Percentiles rank a stretch among this genome's conserved stretches.
Evolutionary conservation across 2,113 vertebrate genomes (phyloP).

Genomic region (Epinephelus moara): DNA sequence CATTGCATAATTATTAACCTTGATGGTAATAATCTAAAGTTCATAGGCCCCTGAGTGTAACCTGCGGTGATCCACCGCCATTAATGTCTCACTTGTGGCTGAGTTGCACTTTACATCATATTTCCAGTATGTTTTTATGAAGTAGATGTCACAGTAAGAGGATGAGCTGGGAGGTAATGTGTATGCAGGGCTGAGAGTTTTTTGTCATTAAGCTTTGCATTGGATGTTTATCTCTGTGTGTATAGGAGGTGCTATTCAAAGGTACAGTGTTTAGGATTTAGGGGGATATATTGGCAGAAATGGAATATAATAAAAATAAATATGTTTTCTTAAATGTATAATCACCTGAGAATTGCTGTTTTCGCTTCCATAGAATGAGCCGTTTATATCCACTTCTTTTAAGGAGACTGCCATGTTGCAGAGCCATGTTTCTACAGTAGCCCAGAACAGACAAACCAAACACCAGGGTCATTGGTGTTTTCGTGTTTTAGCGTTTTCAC

Average conservation of each 20-base stretch:
- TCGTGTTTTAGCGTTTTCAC: too few species aligned
- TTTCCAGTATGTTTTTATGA: slow-evolving; percentile 22
- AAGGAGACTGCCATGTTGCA: too few species aligned
- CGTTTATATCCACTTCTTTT: too few species aligned
- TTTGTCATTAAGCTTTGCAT: slow-evolving; percentile 28
- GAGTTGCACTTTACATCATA: slow-evolving; percentile 1
- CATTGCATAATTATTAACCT: slow-evolving; percentile 44
- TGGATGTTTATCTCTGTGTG: neutral
- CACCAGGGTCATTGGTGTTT: too few species aligned
- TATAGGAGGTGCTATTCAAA: slow-evolving; percentile 26
- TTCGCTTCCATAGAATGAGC: too few species aligned
- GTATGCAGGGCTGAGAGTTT: neutral
- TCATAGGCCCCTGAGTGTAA: slow-evolving; percentile 28
- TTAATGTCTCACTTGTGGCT: slow-evolving; percentile 39
- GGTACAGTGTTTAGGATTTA: too few species aligned
- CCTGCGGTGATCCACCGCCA: slow-evolving; percentile 28
- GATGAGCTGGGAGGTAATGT: neutral
- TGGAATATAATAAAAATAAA: too few species aligned
- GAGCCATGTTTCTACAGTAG: too few species aligned
- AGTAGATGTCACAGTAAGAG: slow-evolving; percentile 6
- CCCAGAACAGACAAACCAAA: too few species aligned
- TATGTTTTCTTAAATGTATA: too few species aligned
- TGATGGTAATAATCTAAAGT: slow-evolving; percentile 44
- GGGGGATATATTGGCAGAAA: too few species aligned
- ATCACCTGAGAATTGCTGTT: too few species aligned